Conservation (phyloP, 2,113 vertebrate genomes). For the Panthera leo region DNA sequence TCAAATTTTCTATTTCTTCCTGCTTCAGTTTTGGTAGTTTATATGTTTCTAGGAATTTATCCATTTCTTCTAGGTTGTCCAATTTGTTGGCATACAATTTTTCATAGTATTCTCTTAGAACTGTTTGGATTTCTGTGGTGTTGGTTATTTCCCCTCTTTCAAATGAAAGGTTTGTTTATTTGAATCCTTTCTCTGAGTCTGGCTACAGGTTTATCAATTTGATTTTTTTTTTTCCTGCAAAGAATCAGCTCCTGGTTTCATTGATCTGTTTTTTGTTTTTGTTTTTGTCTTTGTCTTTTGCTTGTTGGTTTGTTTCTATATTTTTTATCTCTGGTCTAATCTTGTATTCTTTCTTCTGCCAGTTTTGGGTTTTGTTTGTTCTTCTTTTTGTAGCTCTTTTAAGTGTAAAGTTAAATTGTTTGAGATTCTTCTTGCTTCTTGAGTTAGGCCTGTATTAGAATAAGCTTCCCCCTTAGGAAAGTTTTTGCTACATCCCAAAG, state of each 20-base stretch:
- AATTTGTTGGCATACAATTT: background rate
- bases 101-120: background rate
- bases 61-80: background rate
- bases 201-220: background rate
- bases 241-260: background rate
- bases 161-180: background rate
- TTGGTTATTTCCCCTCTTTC: background rate
- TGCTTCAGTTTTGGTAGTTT: background rate
- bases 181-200: background rate
- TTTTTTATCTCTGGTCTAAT: background rate
- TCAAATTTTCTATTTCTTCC: background rate
- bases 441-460: background rate
- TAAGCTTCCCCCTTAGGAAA: background rate
- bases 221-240: background rate
- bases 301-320: background rate
- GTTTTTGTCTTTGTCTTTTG: background rate
- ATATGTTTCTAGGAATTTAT: background rate
- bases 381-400: background rate
- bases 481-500: background rate
- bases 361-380: background rate
- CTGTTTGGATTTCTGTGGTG: background rate
- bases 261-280: background rate
- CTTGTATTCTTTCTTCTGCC: background rate
- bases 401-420: background rate
- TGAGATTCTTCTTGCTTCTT: background rate